These are phyloP conservation scores for Acanthochromis polyacanthus DNA, from an alignment of 2,113 vertebrate genomes.

Conservation along the genomic window DNA sequence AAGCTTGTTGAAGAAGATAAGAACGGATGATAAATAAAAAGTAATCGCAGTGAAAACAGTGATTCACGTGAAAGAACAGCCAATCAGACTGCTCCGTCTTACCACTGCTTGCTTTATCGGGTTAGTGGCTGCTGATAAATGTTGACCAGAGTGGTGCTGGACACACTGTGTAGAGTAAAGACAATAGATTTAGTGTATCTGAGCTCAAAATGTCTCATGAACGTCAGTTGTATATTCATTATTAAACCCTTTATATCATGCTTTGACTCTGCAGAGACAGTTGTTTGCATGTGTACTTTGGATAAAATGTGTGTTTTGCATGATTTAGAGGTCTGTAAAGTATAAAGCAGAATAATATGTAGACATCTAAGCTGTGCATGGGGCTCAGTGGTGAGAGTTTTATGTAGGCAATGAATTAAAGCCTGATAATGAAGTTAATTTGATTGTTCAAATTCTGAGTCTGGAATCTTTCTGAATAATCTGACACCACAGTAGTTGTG, in stretches of 20 bases:
- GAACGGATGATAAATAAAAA: constrained; percentile 12
- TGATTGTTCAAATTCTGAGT: neutral
- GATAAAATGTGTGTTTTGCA: neutral
- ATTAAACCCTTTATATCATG: neutral
- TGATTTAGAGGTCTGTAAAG: neutral
- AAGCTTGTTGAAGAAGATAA: constrained; percentile 2
- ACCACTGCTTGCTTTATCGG: neutral
- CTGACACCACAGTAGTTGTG: neutral
- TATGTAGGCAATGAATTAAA: too few species aligned
- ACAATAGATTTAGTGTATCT: neutral
- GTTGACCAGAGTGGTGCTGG: neutral
- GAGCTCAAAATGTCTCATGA: neutral
- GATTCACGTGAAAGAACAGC: neutral
- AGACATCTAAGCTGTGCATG: neutral
- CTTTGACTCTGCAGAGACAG: neutral
- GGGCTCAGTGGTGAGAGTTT: neutral
- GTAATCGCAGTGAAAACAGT: neutral
- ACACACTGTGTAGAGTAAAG: neutral
- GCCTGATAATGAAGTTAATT: too few species aligned
- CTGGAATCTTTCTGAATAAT: neutral
- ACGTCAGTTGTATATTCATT: neutral
- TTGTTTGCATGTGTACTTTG: neutral
- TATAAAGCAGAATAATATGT: neutral
- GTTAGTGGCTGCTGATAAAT: neutral
- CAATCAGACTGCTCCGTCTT: constrained; percentile 9